Conservation (phyloP, 2,888 invertebrate species). For the Rhorus exstirpatorius region DNA sequence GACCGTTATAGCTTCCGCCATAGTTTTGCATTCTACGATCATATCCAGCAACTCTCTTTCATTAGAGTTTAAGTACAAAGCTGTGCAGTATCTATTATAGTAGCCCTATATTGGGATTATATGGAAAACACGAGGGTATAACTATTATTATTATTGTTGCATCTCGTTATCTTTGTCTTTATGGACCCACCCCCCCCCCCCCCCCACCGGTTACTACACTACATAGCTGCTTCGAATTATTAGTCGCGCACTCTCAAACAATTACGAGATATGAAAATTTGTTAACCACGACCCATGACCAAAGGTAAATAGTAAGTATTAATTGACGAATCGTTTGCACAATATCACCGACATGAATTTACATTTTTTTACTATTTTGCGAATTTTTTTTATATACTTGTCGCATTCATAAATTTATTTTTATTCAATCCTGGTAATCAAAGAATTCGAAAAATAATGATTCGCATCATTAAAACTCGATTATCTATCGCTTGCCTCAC, state of each 20-base stretch:
- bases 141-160: slow-evolving; percentile 24
- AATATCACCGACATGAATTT: background rate
- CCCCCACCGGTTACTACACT: slow-evolving; percentile 11
- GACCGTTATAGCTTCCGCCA: slow-evolving; percentile 26
- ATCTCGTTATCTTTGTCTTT: slow-evolving; percentile 33
- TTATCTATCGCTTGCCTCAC: no score
- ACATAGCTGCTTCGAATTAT: slow-evolving; percentile 24
- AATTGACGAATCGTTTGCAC: background rate
- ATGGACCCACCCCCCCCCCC: background rate
- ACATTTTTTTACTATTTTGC: background rate
- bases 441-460: no score
- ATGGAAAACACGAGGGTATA: slow-evolving; percentile 30
- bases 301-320: background rate
- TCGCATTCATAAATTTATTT: no score
- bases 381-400: background rate
- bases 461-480: no score
- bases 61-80: slow-evolving; percentile 32
- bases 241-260: background rate
- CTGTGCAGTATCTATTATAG: slow-evolving; percentile 10
- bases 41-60: slow-evolving; percentile 35
- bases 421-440: no score
- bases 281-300: background rate
- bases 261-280: slow-evolving; percentile 17
- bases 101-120: slow-evolving; percentile 32
- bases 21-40: slow-evolving; percentile 43